A percentile compares a stretch with the other conserved stretches of the same genome.
Evolutionary conservation across 92 coral and sea anemone genomes (phyloP).

Genomic region (Porites rus): DNA sequence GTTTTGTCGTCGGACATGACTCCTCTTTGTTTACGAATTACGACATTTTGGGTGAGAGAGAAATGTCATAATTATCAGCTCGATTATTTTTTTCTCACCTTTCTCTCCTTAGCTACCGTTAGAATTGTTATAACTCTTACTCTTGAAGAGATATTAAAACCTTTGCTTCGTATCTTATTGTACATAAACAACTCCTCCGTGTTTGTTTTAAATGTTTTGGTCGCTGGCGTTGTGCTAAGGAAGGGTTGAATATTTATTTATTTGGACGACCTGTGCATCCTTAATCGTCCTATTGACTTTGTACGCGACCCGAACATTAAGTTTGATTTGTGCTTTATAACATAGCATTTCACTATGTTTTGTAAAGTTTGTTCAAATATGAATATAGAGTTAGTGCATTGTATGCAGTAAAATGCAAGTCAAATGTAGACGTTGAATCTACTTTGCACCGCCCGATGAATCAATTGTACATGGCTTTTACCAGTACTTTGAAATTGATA

Average conservation of each 20-base stretch:
- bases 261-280: background rate
- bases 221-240: background rate
- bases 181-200: background rate
- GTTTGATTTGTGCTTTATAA: background rate
- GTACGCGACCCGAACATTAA: background rate
- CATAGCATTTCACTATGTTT: background rate
- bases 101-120: background rate
- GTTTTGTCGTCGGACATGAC: conserved; percentile 5
- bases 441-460: background rate
- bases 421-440: background rate
- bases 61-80: conserved; percentile 24
- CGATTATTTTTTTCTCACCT: background rate
- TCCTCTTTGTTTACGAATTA: conserved; percentile 23
- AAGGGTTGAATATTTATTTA: background rate
- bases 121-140: no score
- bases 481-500: no score
- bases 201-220: background rate
- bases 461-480: no score
- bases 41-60: conserved; percentile 25
- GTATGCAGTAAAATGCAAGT: background rate
- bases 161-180: background rate
- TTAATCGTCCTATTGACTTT: background rate
- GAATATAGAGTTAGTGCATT: background rate
- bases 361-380: background rate
- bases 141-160: background rate